A percentile compares a stretch with the other conserved stretches of the same genome.
Conservation (phyloP, 2,797 vertebrate genomes). For the Allobates femoralis region DNA sequence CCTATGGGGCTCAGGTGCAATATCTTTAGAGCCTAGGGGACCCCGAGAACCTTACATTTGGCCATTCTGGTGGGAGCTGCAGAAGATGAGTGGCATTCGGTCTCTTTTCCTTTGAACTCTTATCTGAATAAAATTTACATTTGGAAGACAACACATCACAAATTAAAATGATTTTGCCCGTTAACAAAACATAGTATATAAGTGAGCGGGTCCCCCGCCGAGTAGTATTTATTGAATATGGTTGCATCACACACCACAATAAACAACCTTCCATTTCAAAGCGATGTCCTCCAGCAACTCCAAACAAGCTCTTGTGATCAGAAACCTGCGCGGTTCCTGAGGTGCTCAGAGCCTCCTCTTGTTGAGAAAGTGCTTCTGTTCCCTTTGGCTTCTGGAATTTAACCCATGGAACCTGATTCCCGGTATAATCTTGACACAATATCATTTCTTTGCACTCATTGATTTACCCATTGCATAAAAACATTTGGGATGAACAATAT, state of each 20-base stretch:
- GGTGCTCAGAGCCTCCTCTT: conserved; percentile 14
- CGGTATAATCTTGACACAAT: not conserved
- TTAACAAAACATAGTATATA: conserved; percentile 3
- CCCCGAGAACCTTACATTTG: not conserved
- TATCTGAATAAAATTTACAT: conserved; percentile 7
- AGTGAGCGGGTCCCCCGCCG: conserved; percentile 5
- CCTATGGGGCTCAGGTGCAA: too few species aligned
- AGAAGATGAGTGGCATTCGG: not conserved
- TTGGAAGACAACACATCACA: conserved; percentile 14
- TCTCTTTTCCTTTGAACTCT: not conserved
- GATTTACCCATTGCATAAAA: not conserved
- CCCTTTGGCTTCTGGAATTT: conserved; percentile 24
- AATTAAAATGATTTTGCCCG: conserved; percentile 28
- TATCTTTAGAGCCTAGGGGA: not conserved
- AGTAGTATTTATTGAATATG: conserved; percentile 16
- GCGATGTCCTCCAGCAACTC: conserved; percentile 27
- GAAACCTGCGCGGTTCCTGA: conserved; percentile 16
- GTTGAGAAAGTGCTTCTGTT: conserved; percentile 17
- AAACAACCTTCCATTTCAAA: conserved; percentile 30
- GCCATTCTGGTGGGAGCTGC: not conserved
- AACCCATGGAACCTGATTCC: conserved; percentile 16
- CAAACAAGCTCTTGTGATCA: conserved; percentile 25
- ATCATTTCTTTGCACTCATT: not conserved
- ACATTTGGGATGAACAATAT: not conserved
- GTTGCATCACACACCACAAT: conserved; percentile 15